These are phyloP conservation scores for Ypsolopha sequella DNA, from an alignment of 2,888 invertebrate genomes.

Conservation along the genomic window DNA sequence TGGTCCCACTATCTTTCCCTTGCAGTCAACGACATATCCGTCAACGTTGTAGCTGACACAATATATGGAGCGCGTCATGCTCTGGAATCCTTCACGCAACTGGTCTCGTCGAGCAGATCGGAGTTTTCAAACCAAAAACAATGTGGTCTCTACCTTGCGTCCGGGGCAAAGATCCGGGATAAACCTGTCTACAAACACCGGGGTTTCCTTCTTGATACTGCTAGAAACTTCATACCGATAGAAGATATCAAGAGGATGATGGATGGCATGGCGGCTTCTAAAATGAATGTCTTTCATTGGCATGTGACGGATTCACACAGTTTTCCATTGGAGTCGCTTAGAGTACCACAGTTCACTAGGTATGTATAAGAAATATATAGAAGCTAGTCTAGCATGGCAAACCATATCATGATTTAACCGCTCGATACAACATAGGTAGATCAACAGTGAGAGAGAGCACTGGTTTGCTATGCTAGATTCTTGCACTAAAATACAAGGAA, in stretches of 20 bases:
- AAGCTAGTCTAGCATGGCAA: too few relatives aligned
- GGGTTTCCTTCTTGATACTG: slow-evolving; percentile 89
- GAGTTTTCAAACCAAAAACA: slow-evolving; percentile 20
- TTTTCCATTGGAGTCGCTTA: slow-evolving; percentile 84
- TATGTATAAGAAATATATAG: too few relatives aligned
- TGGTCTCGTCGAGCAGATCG: slow-evolving; percentile 47
- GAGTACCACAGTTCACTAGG: slow-evolving; percentile 81
- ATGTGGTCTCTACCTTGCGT: slow-evolving; percentile 72
- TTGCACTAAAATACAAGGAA: too few relatives aligned
- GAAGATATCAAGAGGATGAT: slow-evolving; percentile 77
- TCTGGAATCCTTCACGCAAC: slow-evolving; percentile 81
- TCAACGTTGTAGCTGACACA: slow-evolving; percentile 70
- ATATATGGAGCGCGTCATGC: slow-evolving; percentile 83
- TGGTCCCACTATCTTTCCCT: not conserved
- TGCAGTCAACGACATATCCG: slow-evolving; percentile 21
- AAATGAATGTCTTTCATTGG: slow-evolving; percentile 96
- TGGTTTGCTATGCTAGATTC: too few relatives aligned
- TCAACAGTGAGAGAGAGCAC: too few relatives aligned
- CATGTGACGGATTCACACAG: slow-evolving; percentile 92
- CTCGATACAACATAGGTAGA: too few relatives aligned
- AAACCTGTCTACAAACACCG: slow-evolving; percentile 86
- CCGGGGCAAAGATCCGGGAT: slow-evolving; percentile 77
- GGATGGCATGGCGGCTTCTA: slow-evolving; percentile 89
- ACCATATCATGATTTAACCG: too few relatives aligned
- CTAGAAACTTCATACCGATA: slow-evolving; percentile 88